A percentile compares a stretch with the other conserved stretches of the same genome.
Evolutionary conservation across 2,797 vertebrate genomes (phyloP).

Genomic region (Malacoraja senta): DNA sequence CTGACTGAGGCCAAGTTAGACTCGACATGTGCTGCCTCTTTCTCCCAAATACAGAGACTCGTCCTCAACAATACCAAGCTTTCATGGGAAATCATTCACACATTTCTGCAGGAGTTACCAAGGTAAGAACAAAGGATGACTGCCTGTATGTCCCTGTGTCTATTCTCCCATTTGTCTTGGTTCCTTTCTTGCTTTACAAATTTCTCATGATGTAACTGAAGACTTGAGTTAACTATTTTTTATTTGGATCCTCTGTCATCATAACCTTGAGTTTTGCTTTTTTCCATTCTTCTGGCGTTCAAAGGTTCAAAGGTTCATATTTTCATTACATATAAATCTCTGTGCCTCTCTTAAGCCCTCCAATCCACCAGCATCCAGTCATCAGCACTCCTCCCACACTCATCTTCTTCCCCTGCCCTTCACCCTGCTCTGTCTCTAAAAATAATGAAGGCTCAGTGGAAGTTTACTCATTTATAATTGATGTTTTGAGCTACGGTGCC

Average conservation of each 20-base stretch:
- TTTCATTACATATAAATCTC: no score
- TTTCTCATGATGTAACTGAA: neutral
- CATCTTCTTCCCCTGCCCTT: neutral
- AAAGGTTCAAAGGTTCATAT: neutral
- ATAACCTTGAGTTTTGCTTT: neutral
- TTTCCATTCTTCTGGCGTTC: neutral
- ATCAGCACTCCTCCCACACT: neutral
- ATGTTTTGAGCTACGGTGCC: neutral
- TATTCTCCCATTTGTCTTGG: neutral
- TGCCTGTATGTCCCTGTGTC: neutral
- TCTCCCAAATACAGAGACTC: constrained; percentile 78
- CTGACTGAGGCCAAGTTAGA: constrained; percentile 76
- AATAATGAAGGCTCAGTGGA: neutral
- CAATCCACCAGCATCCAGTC: neutral
- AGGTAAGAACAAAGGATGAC: constrained; percentile 65
- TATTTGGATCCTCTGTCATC: neutral
- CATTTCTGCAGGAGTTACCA: constrained; percentile 76
- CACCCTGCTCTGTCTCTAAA: neutral
- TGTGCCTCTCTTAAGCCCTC: no score
- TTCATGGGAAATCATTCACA: constrained; percentile 92
- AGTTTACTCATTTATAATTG: neutral
- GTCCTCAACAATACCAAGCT: constrained; percentile 93
- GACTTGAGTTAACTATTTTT: neutral
- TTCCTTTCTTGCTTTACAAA: neutral
- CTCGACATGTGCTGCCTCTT: constrained; percentile 71